A percentile compares a stretch with the other conserved stretches of the same genome.
phyloP scores from a whole-genome alignment of 2,113 vertebrate genomes.

The Rhipidura dahli region DNA sequence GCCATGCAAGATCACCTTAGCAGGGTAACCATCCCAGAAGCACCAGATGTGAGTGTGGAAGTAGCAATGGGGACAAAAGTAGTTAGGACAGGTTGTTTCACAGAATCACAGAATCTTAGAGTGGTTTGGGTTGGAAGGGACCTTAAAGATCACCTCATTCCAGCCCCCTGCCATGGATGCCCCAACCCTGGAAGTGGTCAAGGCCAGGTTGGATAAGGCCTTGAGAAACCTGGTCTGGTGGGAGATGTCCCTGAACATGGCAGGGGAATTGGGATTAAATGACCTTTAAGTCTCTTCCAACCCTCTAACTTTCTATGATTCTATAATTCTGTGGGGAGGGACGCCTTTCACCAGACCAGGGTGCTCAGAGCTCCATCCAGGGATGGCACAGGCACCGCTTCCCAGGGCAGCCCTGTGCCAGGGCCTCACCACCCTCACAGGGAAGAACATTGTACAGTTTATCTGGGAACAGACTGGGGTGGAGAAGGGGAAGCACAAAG shows the following conservation, averaged over 20 bases:
- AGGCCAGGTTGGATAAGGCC: not conserved
- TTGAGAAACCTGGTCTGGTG: not conserved
- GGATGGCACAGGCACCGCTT: not conserved
- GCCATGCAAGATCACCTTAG: not conserved
- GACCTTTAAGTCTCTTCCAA: not conserved
- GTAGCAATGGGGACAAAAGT: not conserved
- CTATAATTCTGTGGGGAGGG: too few species aligned
- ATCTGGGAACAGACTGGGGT: not conserved
- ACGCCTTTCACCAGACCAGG: not conserved
- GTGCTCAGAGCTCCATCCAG: not conserved
- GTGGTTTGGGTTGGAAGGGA: not conserved
- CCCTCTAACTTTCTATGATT: not conserved
- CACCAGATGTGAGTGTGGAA: not conserved
- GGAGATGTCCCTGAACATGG: not conserved
- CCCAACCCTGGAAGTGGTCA: not conserved
- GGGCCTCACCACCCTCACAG: not conserved
- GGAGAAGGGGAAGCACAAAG: not conserved
- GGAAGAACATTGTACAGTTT: not conserved
- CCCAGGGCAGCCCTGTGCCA: not conserved
- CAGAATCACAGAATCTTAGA: not conserved
- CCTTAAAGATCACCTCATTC: not conserved
- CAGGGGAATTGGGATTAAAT: too few species aligned
- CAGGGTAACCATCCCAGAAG: not conserved
- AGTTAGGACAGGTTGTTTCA: not conserved
- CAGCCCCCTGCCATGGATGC: not conserved